A percentile compares a stretch with the other conserved stretches of the same genome.
Conservation (phyloP, 1,140 invertebrate species). For the Drosophila equinoxialis region DNA sequence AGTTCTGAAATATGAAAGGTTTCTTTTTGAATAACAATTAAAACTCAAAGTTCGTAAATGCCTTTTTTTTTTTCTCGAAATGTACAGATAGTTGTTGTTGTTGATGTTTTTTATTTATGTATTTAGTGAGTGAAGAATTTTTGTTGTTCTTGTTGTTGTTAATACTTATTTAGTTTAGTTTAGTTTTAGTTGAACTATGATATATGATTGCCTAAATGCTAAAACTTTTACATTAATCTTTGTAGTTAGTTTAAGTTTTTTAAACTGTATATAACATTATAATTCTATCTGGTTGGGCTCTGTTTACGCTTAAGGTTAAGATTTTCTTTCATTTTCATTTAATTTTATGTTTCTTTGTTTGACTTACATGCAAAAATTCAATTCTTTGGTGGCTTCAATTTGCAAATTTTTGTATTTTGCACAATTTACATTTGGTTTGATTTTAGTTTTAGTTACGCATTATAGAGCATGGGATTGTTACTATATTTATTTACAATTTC, state of each 20-base stretch:
- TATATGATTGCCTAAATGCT: conserved; percentile 79
- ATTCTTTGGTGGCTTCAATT: conserved; percentile 82
- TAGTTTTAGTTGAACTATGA: conserved; percentile 71
- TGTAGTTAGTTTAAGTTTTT: conserved; percentile 39
- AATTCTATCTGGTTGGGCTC: conserved; percentile 36
- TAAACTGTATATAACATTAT: conserved; percentile 36
- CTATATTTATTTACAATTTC: conserved; percentile 41
- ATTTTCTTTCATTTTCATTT: conserved; percentile 39
- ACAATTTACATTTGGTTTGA: conserved; percentile 66
- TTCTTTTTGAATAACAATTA: conserved; percentile 43
- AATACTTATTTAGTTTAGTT: conserved; percentile 39
- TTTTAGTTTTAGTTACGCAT: conserved; percentile 21
- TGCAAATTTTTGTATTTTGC: conserved; percentile 70
- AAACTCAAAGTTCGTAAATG: conserved; percentile 72
- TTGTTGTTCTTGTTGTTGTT: conserved; percentile 7
- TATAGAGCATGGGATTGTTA: conserved; percentile 27
- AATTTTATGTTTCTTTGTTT: conserved; percentile 45
- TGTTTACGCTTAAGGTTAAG: conserved; percentile 57
- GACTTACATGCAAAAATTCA: conserved; percentile 80
- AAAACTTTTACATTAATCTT: conserved; percentile 64
- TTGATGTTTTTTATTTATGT: neutral
- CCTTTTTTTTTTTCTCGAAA: conserved; percentile 55
- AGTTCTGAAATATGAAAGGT: conserved; percentile 6
- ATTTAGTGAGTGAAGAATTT: conserved; percentile 21
- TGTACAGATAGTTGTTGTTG: conserved; percentile 26